Base-by-base conservation (phyloP, 1,140 invertebrate species). In the Diorhabda carinulata region DNA sequence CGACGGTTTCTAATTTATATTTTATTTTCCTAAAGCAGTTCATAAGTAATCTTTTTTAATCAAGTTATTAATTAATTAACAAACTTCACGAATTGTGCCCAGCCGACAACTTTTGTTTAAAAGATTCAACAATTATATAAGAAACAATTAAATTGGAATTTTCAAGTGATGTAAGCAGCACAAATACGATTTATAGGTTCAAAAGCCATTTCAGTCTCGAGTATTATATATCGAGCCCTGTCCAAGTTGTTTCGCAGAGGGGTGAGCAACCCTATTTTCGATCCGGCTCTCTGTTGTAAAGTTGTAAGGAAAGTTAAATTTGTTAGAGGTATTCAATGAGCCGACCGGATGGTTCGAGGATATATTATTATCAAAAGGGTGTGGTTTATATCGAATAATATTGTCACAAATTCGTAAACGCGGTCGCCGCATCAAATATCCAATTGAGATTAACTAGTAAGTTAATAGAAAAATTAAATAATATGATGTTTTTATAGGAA, bases 331-430 rank as follows among this genome's bases (percentile, higher is more conserved):
- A 52, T 52, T 52, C 47, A 52, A 52, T 52, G 47, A n/a, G 47
- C 47, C 47, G 47, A 4, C 47, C 47, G 47, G 47, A 52, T 52
- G 47, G 47, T 52, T 52, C n/a, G 47, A n/a, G 47, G 47, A 52
- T 52, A 52, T 52, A 52, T 52, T 52, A 52, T 52, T 52, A 52
- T 52, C 47, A 52, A 52, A 52, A 52, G 47, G 47, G 47, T 52
- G 47, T 52, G 47, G 47, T 52, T 25, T 6, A 52, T 52, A 52
- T 52, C 3, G 47, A 52, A n/a, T 52, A 8, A 52, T 52, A 52
- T 52, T 52, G 47, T 52, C 47, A 25, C 47, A 52, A 52, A 52
- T 52, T 8, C n/a, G n/a, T 6, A 52, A 52, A 52, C n/a, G 47
- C 47, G 47, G 47, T 52, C 6, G 47, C 6, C 47, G 25, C 2